Base-by-base conservation (phyloP, 2,113 vertebrate species). In the Miniopterus natalensis region DNA sequence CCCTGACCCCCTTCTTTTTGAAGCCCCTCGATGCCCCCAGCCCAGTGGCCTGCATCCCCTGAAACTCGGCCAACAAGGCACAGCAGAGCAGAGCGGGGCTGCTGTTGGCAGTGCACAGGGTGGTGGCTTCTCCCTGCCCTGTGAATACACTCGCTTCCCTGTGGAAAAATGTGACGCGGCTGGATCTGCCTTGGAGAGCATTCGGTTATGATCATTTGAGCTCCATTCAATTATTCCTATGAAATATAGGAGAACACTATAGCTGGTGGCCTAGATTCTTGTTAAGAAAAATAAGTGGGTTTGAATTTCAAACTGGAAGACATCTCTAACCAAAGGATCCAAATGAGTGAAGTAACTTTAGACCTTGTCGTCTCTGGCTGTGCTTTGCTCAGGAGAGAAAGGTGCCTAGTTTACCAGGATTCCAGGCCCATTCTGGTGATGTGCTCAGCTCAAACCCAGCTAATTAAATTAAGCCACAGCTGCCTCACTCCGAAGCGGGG, bases 401-500 rank as follows among this genome's bases (percentile, higher is more conserved):
- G 95, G 59, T 55, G 42, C 95, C 80, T 88, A 23, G 2, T 83
- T 91, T 92, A 68, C 92, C 84, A 53, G 80, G 95, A 97, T 90
- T 93, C 95, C 84, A 78, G 74, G 79, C 93, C 95, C 81, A 61
- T 96, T 96, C 97, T 51, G 70, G 63, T 86, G 80, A 97, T 31
- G 1, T 1, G 27, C 96, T 97, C 55, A 29, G 81, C 96, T 97
- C 95, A 96, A 97, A 96, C 92, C 92, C 95, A 86, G 0, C 87
- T 98, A 97, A 97, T 98, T 97, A 97, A 97, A 98, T 98, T 97
- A 98, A 96, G 57, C 45, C 0, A 1, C 96, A 36, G 78, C 96
- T 40, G 84, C 92, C 90, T 97, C 84, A 87, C 92, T 96, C 83
- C 89, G 95, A 97, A 88, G 70, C 53, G 66, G 88, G 47, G 13